Base-by-base conservation (phyloP, 2,113 vertebrate genomes). In the Amphiprion percula region DNA sequence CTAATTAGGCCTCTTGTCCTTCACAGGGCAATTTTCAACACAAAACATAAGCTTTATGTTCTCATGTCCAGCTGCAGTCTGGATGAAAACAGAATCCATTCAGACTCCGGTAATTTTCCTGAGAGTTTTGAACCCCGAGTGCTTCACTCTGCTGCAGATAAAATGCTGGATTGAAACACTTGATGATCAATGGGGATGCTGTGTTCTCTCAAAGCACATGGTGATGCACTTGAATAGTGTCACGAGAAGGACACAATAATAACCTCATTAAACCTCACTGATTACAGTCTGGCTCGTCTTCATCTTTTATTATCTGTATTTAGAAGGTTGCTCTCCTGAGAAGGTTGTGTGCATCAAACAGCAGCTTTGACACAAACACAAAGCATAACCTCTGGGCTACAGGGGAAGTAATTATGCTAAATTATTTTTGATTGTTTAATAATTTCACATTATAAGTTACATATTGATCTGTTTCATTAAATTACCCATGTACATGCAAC, bases 1-100 rank as follows among this genome's bases (percentile, higher is more conserved):
- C 56, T 85, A 83, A 86, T 82, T 84, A 55, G 14, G 19, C 68
- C 89, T 82, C 84, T 90, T 72, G 82, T 88, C 86, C 88, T 87
- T 88, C 83, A 52, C 16, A 26, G 65, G 14, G 41, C 50, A 71
- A 88, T 90, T 85, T 76, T 46, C 72, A 1, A 49, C 73, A 91
- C 84, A 91, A 88, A 91, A 84, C 78, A 19, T 33, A 9, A 28
- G 55, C 68, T 76, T 84, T 47, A 50, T 55, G 19, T 77, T 63
- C 23, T 69, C 26, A 21, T 58, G 41, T 80, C 73, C 78, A 80
- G 79, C 77, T 82, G 69, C 52, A 23, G 56, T 24, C 12, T 2
- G 53, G 54, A 64, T 78, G 39, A 83, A 83, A 83, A 74, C 70
- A 11, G 66, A 76, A 77, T 59, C 60, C 65, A 79, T 84, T 87